phyloP scores from a whole-genome alignment of 1,140 invertebrate genomes.

The Melitaea cinxia region DNA sequence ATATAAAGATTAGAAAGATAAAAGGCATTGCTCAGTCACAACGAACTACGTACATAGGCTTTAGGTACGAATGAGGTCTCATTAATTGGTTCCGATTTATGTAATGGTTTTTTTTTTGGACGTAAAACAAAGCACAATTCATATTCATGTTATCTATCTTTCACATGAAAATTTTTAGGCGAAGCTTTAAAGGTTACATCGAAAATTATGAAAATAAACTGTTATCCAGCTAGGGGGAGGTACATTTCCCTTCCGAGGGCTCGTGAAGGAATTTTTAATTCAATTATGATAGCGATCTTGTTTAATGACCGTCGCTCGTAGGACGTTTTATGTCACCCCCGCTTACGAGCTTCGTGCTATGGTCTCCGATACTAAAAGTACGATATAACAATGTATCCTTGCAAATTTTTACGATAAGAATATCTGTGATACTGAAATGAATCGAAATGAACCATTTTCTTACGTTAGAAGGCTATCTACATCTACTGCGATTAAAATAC shows the following conservation, averaged over 20 bases:
- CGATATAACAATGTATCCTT: neutral
- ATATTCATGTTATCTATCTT: neutral
- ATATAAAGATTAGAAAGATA: too few species aligned
- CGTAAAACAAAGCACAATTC: too few species aligned
- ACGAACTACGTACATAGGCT: too few species aligned
- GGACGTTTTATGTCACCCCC: constrained; percentile 44
- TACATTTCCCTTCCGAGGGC: constrained; percentile 34
- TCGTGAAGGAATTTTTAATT: constrained; percentile 80
- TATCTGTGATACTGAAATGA: neutral
- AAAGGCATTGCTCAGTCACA: too few species aligned
- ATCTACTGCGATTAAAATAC: too few species aligned
- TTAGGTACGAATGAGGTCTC: too few species aligned
- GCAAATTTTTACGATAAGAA: neutral
- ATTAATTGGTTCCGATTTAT: too few species aligned
- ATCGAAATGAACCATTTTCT: neutral
- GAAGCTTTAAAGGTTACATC: constrained; percentile 11
- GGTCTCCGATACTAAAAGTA: neutral
- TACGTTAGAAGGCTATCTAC: too few species aligned
- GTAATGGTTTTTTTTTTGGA: too few species aligned
- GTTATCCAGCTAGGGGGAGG: constrained; percentile 18
- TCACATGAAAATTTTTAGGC: neutral
- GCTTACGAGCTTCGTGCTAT: neutral
- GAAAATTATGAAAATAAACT: constrained; percentile 25
- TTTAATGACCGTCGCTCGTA: constrained; percentile 70
- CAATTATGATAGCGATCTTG: constrained; percentile 79